These are phyloP conservation scores for Lampris megalopsis DNA, from an alignment of 2,113 vertebrate genomes.

Conservation along the genomic window DNA sequence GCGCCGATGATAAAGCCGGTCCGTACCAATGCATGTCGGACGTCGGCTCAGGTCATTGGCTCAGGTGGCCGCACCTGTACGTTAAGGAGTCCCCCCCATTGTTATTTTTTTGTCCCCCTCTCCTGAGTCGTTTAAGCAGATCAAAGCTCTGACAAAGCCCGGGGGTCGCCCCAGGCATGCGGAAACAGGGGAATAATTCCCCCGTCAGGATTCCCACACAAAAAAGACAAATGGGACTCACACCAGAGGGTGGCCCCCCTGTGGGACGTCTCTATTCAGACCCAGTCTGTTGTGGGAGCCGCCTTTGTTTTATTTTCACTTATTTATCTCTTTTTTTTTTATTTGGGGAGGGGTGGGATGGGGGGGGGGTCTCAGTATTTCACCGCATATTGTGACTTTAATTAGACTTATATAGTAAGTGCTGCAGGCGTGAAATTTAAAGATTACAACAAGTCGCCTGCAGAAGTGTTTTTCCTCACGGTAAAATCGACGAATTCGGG, in stretches of 20 bases:
- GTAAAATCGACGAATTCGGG: slow-evolving; percentile 21
- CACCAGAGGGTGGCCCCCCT: slow-evolving; percentile 66
- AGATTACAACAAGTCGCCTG: slow-evolving; percentile 31
- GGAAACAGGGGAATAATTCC: slow-evolving; percentile 72
- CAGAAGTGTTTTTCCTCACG: slow-evolving; percentile 12
- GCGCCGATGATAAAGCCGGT: slow-evolving; percentile 72
- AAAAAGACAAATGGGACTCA: slow-evolving; percentile 71
- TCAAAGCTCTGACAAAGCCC: slow-evolving; percentile 79
- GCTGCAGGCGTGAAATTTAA: slow-evolving; percentile 33
- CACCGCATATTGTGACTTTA: slow-evolving; percentile 52
- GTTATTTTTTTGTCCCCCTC: slow-evolving; percentile 66
- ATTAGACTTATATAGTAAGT: slow-evolving; percentile 43
- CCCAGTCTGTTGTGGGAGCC: slow-evolving; percentile 56
- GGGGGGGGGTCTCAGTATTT: slow-evolving; percentile 44
- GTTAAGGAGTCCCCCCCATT: slow-evolving; percentile 46
- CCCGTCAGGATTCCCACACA: slow-evolving; percentile 69
- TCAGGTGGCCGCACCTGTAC: slow-evolving; percentile 82
- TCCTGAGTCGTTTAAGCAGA: slow-evolving; percentile 79
- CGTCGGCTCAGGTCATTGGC: slow-evolving; percentile 72
- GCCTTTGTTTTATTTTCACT: slow-evolving; percentile 34
- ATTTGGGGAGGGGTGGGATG: not conserved
- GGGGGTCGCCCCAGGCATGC: slow-evolving; percentile 77
- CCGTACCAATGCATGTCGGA: slow-evolving; percentile 65
- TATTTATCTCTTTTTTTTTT: not conserved
- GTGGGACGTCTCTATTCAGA: slow-evolving; percentile 68